These are phyloP conservation scores for Latrodectus geometricus DNA, from an alignment of 1,140 invertebrate species.

Conservation along the genomic window DNA sequence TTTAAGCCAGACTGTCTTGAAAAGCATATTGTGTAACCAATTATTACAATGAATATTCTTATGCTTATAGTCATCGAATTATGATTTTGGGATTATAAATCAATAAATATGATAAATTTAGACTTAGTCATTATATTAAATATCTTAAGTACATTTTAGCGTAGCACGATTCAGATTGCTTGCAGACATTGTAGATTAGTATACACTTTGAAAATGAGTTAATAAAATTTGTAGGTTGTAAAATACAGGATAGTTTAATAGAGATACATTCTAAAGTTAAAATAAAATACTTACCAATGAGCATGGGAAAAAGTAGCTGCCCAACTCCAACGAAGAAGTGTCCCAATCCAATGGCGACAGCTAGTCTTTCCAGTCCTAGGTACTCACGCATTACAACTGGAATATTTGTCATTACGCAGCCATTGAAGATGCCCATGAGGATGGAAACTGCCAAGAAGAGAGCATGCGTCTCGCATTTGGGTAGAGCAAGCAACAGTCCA, in stretches of 20 bases:
- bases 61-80: no score
- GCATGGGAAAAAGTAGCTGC: conserved; percentile 57
- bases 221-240: no score
- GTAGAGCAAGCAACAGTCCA: conserved; percentile 47
- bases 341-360: conserved; percentile 61
- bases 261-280: no score
- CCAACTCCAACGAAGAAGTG: conserved; percentile 64
- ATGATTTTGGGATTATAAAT: no score
- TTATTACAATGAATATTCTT: no score
- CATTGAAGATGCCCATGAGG: conserved; percentile 61
- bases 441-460: conserved; percentile 53
- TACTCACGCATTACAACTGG: conserved; percentile 63
- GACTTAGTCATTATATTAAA: no score
- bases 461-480: conserved; percentile 33
- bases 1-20: no score
- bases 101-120: no score
- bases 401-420: conserved; percentile 63
- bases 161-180: neutral
- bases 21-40: no score
- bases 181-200: neutral
- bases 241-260: no score
- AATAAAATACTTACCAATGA: conserved; percentile 61
- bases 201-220: no score
- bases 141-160: no score
- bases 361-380: conserved; percentile 61